These are phyloP conservation scores for Thereva unica DNA, from an alignment of 2,888 invertebrate species.

Conservation along the genomic window DNA sequence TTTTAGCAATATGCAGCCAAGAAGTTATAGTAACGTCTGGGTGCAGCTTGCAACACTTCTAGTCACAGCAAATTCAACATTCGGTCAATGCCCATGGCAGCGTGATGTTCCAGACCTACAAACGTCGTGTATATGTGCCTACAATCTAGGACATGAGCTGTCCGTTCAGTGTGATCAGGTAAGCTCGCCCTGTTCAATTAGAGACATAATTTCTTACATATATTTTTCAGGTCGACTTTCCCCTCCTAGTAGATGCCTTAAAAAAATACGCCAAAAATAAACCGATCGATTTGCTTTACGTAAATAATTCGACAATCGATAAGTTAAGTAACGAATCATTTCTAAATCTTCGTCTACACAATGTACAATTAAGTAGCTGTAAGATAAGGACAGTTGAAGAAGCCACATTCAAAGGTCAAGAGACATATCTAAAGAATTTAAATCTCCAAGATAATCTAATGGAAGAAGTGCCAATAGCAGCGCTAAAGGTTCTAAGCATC, in stretches of 20 bases:
- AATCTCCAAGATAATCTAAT: slow-evolving; percentile 85
- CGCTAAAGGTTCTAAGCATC: slow-evolving; percentile 69
- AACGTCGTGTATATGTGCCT: slow-evolving; percentile 84
- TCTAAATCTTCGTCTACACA: slow-evolving; percentile 72
- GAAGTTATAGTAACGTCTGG: slow-evolving; percentile 33
- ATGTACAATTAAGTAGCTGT: slow-evolving; percentile 84
- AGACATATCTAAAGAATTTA: slow-evolving; percentile 76
- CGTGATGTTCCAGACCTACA: slow-evolving; percentile 74
- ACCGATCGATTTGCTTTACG: slow-evolving; percentile 80
- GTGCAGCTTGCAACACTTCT: slow-evolving; percentile 39
- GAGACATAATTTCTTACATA: neutral
- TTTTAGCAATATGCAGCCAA: slow-evolving; percentile 25
- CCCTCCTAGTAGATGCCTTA: slow-evolving; percentile 72
- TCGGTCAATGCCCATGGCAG: slow-evolving; percentile 85
- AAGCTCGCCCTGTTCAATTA: slow-evolving; percentile 35
- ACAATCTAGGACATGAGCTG: slow-evolving; percentile 80
- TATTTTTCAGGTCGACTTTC: slow-evolving; percentile 70
- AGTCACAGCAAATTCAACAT: slow-evolving; percentile 46
- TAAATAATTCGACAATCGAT: slow-evolving; percentile 83
- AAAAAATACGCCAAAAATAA: slow-evolving; percentile 70
- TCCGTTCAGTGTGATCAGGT: slow-evolving; percentile 89
- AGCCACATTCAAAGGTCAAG: slow-evolving; percentile 82
- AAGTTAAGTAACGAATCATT: slow-evolving; percentile 71
- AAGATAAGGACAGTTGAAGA: slow-evolving; percentile 71
- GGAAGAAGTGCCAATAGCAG: slow-evolving; percentile 74